Conservation (phyloP, 2,888 invertebrate genomes). For the Hermaeophaga mercurialis region DNA sequence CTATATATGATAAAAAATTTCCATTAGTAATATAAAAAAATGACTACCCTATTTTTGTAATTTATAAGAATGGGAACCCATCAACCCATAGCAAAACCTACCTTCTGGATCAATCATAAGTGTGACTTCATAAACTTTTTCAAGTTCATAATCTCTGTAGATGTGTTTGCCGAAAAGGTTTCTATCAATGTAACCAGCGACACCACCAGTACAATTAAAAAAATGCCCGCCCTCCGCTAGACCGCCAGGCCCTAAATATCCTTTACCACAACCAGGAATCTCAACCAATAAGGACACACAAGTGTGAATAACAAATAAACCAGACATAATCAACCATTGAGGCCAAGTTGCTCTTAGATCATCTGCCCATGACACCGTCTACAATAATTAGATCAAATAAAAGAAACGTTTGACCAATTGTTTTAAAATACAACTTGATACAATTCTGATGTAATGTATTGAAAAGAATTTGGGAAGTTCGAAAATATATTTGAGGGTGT, state of each 20-base stretch:
- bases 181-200: constrained; percentile 81
- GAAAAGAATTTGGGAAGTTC: too few relatives aligned
- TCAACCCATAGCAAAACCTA: constrained; percentile 45
- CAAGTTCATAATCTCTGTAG: constrained; percentile 65
- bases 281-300: constrained; percentile 69
- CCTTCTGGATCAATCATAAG: constrained; percentile 84
- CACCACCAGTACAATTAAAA: constrained; percentile 81
- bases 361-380: constrained; percentile 60
- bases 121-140: constrained; percentile 62
- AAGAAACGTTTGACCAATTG: background rate
- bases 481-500: too few relatives aligned
- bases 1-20: too few relatives aligned
- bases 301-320: constrained; percentile 68
- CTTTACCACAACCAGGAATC: constrained; percentile 78
- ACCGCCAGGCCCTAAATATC: constrained; percentile 86
- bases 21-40: too few relatives aligned
- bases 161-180: constrained; percentile 68
- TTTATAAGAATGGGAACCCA: too few relatives aligned
- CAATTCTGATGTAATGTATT: too few relatives aligned
- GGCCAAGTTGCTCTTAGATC: constrained; percentile 70
- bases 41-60: too few relatives aligned
- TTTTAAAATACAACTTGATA: background rate
- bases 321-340: constrained; percentile 74
- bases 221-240: constrained; percentile 63
- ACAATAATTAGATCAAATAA: constrained; percentile 28